Conservation (phyloP, 2,888 invertebrate species). For the Apodemia mormo region DNA sequence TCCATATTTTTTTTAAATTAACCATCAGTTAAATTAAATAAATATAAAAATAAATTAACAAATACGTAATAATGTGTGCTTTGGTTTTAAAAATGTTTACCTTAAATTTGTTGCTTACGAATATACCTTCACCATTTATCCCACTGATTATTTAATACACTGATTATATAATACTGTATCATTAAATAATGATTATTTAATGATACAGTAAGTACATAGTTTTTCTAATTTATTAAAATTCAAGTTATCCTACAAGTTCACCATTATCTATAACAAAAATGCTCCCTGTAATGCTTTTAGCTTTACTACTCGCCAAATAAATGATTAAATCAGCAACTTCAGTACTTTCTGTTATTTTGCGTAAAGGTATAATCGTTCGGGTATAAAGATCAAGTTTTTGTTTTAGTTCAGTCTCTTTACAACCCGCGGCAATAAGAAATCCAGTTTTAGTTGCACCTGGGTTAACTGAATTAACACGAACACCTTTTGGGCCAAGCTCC, state of each 20-base stretch:
- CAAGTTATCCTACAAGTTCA: conserved; percentile 45
- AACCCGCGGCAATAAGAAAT: conserved; percentile 84
- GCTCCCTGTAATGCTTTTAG: conserved; percentile 95
- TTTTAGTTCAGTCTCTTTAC: conserved; percentile 86
- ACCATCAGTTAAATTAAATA: too few species aligned
- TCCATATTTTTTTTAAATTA: too few species aligned
- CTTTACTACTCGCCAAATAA: conserved; percentile 93
- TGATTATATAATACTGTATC: too few species aligned
- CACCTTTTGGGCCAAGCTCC: conserved; percentile 88
- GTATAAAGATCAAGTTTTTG: conserved; percentile 56
- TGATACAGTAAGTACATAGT: too few species aligned
- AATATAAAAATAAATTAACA: too few species aligned
- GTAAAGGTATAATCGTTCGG: conserved; percentile 84
- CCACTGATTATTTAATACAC: too few species aligned
- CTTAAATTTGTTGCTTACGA: too few species aligned
- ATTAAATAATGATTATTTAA: too few species aligned
- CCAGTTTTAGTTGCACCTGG: conserved; percentile 94
- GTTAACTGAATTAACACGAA: conserved; percentile 94
- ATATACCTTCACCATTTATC: too few species aligned
- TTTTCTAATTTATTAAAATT: too few species aligned
- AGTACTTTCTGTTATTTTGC: conserved; percentile 89
- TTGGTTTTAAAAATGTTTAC: too few species aligned
- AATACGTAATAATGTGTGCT: too few species aligned
- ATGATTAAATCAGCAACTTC: conserved; percentile 95
- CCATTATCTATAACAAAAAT: conserved; percentile 71